Conservation (phyloP, 2,113 vertebrate genomes). For the Gallinago paraguaiae region DNA sequence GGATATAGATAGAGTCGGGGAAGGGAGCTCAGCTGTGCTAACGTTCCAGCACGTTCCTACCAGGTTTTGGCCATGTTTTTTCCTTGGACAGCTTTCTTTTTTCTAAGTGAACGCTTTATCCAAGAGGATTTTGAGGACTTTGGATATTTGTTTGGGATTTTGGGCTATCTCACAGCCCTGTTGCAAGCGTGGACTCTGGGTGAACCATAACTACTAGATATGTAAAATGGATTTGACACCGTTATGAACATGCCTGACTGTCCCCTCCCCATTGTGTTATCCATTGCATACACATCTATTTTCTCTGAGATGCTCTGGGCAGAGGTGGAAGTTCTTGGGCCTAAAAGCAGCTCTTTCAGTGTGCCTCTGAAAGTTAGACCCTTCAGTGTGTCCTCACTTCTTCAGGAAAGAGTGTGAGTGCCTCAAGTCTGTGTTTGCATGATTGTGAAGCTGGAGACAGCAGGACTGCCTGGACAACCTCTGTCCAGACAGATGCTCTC, state of each 20-base stretch:
- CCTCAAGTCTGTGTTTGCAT: fast-evolving
- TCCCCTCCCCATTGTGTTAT: fast-evolving
- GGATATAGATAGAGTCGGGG: not conserved
- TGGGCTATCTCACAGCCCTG: not conserved
- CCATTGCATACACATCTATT: not conserved
- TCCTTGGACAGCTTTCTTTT: not conserved
- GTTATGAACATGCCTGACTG: not conserved
- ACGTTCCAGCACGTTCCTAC: not conserved
- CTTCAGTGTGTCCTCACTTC: not conserved
- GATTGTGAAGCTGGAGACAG: not conserved
- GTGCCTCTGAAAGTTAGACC: not conserved
- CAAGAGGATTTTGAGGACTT: not conserved
- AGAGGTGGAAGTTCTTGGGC: not conserved
- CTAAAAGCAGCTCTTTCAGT: not conserved
- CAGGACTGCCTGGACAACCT: not conserved
- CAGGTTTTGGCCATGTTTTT: not conserved
- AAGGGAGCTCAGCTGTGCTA: not conserved
- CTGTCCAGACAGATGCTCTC: not conserved
- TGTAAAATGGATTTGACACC: not conserved
- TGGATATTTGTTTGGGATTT: not conserved
- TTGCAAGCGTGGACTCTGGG: not conserved
- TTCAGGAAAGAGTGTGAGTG: not conserved
- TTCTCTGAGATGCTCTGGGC: not conserved
- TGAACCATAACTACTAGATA: not conserved
- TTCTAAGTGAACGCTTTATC: not conserved